phyloP scores from a whole-genome alignment of 2,888 invertebrate species.

The Corbicula japonica region DNA sequence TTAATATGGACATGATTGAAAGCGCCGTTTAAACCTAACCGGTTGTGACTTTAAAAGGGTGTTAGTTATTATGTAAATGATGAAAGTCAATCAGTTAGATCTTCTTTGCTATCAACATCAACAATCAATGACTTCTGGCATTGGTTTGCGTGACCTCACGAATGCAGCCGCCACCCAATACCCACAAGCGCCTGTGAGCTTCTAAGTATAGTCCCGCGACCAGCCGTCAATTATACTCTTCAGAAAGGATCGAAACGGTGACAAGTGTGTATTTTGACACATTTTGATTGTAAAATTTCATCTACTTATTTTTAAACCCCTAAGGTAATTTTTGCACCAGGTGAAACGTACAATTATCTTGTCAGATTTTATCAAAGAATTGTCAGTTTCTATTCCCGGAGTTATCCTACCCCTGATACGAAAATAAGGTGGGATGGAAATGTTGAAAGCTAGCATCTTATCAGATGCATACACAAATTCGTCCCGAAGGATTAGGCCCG shows the following conservation, averaged over 20 bases:
- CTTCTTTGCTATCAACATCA: constrained; percentile 17
- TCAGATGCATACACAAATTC: too few species aligned
- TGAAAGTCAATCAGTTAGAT: too few species aligned
- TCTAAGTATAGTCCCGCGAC: constrained; percentile 1
- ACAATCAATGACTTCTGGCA: constrained; percentile 35
- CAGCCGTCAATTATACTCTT: constrained; percentile 35
- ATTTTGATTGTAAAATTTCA: constrained; percentile 39
- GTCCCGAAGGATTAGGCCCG: too few species aligned
- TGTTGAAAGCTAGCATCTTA: constrained; percentile 23
- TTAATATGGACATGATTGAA: too few species aligned
- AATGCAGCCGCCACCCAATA: constrained; percentile 24
- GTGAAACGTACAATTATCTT: constrained; percentile 61
- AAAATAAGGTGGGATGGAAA: constrained; percentile 17
- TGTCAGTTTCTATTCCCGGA: constrained; percentile 56
- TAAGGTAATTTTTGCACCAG: constrained; percentile 52
- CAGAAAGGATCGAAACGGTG: constrained; percentile 19
- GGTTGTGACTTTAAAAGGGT: too few species aligned
- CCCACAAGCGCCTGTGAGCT: constrained; percentile 29
- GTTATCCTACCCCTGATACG: constrained; percentile 52
- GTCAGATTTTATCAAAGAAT: constrained; percentile 48
- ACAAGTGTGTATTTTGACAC: constrained; percentile 61
- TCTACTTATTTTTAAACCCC: constrained; percentile 21
- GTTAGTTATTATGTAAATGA: too few species aligned
- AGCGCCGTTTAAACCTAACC: too few species aligned
- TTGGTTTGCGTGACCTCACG: constrained; percentile 54